Conservation (phyloP, 2,797 vertebrate genomes). For the Eleutherodactylus coqui region DNA sequence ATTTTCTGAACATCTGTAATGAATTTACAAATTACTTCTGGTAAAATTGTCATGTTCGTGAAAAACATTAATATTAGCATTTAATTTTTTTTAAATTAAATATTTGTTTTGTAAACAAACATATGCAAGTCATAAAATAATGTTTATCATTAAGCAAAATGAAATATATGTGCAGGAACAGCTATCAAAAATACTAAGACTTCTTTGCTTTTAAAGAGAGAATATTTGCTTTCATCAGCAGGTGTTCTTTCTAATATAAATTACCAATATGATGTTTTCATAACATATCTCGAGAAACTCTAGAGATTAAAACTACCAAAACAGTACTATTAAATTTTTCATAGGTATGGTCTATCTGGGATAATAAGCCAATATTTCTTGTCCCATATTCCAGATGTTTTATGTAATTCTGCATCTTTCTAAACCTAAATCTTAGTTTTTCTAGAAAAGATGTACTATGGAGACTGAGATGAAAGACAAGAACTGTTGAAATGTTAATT, state of each 20-base stretch:
- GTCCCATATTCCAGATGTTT: slow-evolving; percentile 97
- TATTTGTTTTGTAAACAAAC: background rate
- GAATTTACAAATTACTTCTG: no score
- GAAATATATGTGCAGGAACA: slow-evolving; percentile 12
- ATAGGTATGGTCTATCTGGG: slow-evolving; percentile 92
- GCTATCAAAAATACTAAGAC: slow-evolving; percentile 73
- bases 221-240: slow-evolving; percentile 91
- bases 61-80: background rate
- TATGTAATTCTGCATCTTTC: slow-evolving; percentile 90
- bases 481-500: slow-evolving; percentile 99
- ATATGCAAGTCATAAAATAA: background rate
- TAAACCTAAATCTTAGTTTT: slow-evolving; percentile 87
- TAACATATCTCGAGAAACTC: slow-evolving; percentile 90
- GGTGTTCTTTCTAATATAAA: slow-evolving; percentile 94
- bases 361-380: slow-evolving; percentile 96
- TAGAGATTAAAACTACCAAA: slow-evolving; percentile 93
- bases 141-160: slow-evolving; percentile 14
- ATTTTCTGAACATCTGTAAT: no score
- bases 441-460: slow-evolving; percentile 84
- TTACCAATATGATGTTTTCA: slow-evolving; percentile 95
- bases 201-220: slow-evolving; percentile 74
- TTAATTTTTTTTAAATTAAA: background rate
- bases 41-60: no score
- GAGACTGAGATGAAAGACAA: slow-evolving; percentile 96
- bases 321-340: slow-evolving; percentile 98